These are phyloP conservation scores for Galleria mellonella DNA, from an alignment of 1,140 invertebrate genomes.

Conservation along the genomic window DNA sequence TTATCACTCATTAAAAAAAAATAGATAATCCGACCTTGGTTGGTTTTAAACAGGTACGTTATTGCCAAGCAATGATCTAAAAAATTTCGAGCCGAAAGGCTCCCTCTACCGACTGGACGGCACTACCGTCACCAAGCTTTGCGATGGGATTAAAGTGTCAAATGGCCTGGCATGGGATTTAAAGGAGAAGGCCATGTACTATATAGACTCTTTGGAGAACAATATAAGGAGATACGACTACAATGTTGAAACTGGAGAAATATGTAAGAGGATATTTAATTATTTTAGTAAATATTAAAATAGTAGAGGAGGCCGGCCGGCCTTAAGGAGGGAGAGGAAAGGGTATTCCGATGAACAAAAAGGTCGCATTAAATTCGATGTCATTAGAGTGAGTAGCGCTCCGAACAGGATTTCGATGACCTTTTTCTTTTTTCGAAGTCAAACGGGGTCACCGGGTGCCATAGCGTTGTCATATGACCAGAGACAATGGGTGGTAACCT, in stretches of 20 bases:
- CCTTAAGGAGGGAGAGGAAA: too few species aligned
- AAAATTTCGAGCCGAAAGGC: slow-evolving; percentile 65
- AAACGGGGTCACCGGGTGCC: too few species aligned
- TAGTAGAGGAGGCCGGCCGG: too few species aligned
- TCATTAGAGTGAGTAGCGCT: too few species aligned
- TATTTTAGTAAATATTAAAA: too few species aligned
- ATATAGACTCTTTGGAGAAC: slow-evolving; percentile 81
- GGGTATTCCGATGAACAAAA: too few species aligned
- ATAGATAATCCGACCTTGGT: too few species aligned
- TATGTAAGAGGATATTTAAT: slow-evolving; percentile 47
- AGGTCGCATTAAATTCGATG: too few species aligned
- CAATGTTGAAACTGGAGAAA: slow-evolving; percentile 78
- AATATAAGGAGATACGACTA: slow-evolving; percentile 85
- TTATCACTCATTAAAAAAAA: not conserved
- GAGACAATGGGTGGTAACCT: too few species aligned
- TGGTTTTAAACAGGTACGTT: slow-evolving; percentile 77
- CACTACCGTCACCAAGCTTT: slow-evolving; percentile 51
- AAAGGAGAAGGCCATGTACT: slow-evolving; percentile 82
- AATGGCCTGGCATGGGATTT: slow-evolving; percentile 89
- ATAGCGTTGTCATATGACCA: too few species aligned
- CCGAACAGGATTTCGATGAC: too few species aligned
- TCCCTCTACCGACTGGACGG: slow-evolving; percentile 74
- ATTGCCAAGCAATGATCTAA: slow-evolving; percentile 71
- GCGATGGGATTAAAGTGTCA: slow-evolving; percentile 77
- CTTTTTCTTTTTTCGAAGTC: too few species aligned